Evolutionary conservation across 2,797 vertebrate species (phyloP), one percentile per base, ranked within the genome.

Genomic region (Eremophila alpestris): DNA sequence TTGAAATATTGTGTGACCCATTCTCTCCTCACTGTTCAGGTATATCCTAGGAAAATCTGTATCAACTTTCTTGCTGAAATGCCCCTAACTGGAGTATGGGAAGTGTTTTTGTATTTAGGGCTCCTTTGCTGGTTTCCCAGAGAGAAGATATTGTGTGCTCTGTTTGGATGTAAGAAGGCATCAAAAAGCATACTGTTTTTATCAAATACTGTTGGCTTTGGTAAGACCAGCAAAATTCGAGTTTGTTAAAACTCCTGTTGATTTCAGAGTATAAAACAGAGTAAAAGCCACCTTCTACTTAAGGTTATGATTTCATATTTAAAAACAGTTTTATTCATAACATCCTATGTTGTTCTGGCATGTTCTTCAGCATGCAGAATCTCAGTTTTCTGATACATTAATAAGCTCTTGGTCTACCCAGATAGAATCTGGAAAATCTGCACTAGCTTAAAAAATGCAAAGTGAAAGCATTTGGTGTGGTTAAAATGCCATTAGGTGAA

Each of bases 361-460:
- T 54, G 29, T 41, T 54, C 30, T 84, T 60, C 27, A 69, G 41
- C 32, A 21, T 29, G 38, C 21, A 36, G 34, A 70, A 58, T 52
- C 41, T 70, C 22, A 5, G 7, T 62, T 89, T 79, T 85, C n/a
- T 77, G 29, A 13, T 32, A 48, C 18, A 30, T 27, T 51, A 54
- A 24, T 30, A 68, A 79, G 2, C 4, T 69, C 38, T 79, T 0
- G 0, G 6, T 63, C 54, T 78, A 30, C 18, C 22, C 9, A 15
- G 62, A 13, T 26, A 23, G 18, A 89, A 76, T 48, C 34, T 65
- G 48, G 82, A 79, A 76, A 87, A 63, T 40, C 56, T 69, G 16
- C 1, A 1, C 13, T 59, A 48, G 3, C 15, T 45, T 77, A 8
- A 59, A 68, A 83, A 78, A 32, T 4, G 6, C 63, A 1, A 81